Evolutionary conservation across 2,113 vertebrate genomes (phyloP), one percentile per base, ranked within the genome.

Genomic region (Chaetops frenatus): DNA sequence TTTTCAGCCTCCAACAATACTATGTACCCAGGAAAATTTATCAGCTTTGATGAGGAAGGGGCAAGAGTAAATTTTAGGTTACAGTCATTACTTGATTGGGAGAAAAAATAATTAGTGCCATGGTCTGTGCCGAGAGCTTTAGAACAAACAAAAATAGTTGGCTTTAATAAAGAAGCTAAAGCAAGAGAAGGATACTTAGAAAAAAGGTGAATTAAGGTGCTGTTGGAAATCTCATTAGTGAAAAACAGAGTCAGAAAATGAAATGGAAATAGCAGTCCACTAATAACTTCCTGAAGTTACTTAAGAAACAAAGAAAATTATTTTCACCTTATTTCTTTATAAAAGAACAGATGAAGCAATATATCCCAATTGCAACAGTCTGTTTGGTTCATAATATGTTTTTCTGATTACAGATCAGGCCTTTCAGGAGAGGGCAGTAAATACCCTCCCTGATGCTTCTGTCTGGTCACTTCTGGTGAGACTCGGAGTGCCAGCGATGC

Each of bases 191-290:
- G 23, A 36, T 84, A 58, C 38, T 78, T 87, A 82, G 47, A 58
- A 88, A 92, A 92, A 92, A 86, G 58, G 76, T 89, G 91, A 96
- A 92, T 82, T 82, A 92, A 91, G n/a, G 56, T 87, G 77, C 56
- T 67, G 57, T 51, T 88, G 48, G 62, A 96, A 78, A 94, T 60
- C 82, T 94, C 77, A 89, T 95, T 96, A 97, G 80, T 53, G 64
- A 88, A 86, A 92, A 90, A 73, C 31, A 78, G 31, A 78, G 36
- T 60, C 66, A 70, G 78, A 83, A 31, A 88, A 81, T 76, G 70
- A 96, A 94, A 82, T 21, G 8, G 42, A 95, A 94, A 81, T 61
- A 88, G 42, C 67, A 81, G 77, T 90, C 83, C 54, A 54, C n/a
- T 94, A 94, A 83, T 79, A 92, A 92, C 40, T 73, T 94, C 9